phyloP scores from a whole-genome alignment of 1,140 invertebrate genomes.

The Drusus annulatus region DNA sequence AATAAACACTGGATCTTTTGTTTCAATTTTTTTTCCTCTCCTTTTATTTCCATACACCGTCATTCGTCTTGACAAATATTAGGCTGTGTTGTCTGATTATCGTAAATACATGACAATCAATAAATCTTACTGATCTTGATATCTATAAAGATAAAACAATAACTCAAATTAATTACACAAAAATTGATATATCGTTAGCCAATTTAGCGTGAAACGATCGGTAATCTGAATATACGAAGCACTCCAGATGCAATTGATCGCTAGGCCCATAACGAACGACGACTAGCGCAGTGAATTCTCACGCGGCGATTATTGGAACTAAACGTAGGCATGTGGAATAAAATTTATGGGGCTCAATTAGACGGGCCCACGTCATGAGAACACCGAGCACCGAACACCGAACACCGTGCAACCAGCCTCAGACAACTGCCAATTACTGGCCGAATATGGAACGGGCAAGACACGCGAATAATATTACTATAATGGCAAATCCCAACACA shows the following conservation, averaged over 20 bases:
- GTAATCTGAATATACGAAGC: too few species aligned
- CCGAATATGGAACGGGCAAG: conserved; percentile 33
- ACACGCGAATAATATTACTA: conserved; percentile 7
- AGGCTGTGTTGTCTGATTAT: too few species aligned
- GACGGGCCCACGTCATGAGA: conserved; percentile 10
- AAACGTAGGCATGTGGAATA: conserved; percentile 10
- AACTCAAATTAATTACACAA: too few species aligned
- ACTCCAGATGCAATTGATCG: conserved; percentile 21
- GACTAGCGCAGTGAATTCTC: conserved; percentile 22
- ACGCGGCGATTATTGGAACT: conserved; percentile 7
- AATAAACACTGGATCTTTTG: too few species aligned
- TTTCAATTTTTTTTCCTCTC: too few species aligned
- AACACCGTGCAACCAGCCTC: not conserved
- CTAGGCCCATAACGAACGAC: not conserved
- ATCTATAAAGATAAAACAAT: too few species aligned
- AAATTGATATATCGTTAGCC: too few species aligned
- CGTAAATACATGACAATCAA: too few species aligned
- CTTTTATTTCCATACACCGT: too few species aligned
- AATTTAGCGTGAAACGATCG: too few species aligned
- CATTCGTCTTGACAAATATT: too few species aligned
- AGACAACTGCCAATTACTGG: conserved; percentile 42
- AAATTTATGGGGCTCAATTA: conserved; percentile 39
- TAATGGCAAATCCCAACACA: not conserved
- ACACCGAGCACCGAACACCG: not conserved
- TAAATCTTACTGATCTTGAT: too few species aligned